These are phyloP conservation scores for Piaya cayana DNA, from an alignment of 2,113 vertebrate species.

Conservation along the genomic window DNA sequence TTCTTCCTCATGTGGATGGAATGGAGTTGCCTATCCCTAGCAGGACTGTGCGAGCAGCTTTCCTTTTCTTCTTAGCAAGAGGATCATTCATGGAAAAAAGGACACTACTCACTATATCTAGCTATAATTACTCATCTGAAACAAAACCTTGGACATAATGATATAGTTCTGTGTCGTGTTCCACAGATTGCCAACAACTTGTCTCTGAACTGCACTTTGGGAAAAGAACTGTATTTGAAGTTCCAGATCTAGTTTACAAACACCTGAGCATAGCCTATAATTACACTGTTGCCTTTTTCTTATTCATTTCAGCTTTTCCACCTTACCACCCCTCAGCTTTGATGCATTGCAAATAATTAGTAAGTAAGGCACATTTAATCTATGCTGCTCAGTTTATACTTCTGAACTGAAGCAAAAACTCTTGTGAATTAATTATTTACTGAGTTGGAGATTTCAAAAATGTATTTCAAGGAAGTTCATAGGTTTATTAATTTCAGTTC, in stretches of 20 bases:
- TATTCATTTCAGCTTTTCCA: background rate
- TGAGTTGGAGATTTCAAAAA: slow-evolving; percentile 1
- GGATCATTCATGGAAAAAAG: background rate
- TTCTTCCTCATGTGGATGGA: background rate
- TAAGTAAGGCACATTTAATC: background rate
- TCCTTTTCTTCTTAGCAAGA: background rate
- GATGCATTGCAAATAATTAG: background rate
- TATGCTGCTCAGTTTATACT: background rate
- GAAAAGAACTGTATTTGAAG: background rate
- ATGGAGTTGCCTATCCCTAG: background rate
- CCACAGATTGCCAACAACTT: background rate
- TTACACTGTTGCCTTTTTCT: background rate
- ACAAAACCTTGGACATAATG: background rate
- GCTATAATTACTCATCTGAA: background rate
- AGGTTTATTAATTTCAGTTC: slow-evolving; percentile 49
- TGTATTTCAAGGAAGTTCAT: background rate
- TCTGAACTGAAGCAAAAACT: slow-evolving; percentile 7
- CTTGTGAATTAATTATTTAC: slow-evolving; percentile 21
- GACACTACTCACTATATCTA: background rate
- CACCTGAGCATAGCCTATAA: background rate
- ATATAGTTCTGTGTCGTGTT: background rate
- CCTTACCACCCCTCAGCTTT: background rate
- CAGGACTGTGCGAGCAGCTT: background rate
- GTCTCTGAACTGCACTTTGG: background rate
- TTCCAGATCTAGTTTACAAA: background rate